A percentile compares a stretch with the other conserved stretches of the same genome.
These are phyloP conservation scores for Embiotoca jacksoni DNA, from an alignment of 2,113 vertebrate genomes.

Conservation along the genomic window DNA sequence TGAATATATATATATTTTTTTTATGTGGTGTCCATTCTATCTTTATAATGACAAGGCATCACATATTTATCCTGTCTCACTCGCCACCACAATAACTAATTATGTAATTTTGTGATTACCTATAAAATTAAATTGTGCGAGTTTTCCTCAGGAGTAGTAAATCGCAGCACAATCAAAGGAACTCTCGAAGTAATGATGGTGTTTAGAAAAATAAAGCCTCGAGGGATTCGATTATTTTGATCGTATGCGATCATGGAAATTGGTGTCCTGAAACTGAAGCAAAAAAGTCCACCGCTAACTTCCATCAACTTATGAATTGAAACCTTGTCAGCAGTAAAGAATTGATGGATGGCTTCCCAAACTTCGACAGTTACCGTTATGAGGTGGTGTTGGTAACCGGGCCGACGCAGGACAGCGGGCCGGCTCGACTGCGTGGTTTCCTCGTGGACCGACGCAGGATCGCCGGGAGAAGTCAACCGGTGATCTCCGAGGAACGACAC, in stretches of 20 bases:
- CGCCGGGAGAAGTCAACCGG: too few relatives aligned
- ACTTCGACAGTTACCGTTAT: too few relatives aligned
- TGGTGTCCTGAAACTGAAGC: slow-evolving; percentile 24
- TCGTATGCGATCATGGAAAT: slow-evolving; percentile 43
- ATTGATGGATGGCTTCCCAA: slow-evolving; percentile 33
- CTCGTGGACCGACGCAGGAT: too few relatives aligned
- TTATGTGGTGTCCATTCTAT: slow-evolving; percentile 13
- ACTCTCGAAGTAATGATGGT: too few relatives aligned
- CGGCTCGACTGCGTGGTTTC: too few relatives aligned
- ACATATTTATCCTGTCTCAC: slow-evolving; percentile 5
- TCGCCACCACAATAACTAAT: neutral
- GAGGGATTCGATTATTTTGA: slow-evolving; percentile 32
- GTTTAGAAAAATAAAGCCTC: neutral
- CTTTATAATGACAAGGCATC: slow-evolving; percentile 38
- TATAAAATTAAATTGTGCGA: slow-evolving; percentile 23
- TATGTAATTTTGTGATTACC: slow-evolving; percentile 37
- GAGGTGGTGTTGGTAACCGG: too few relatives aligned
- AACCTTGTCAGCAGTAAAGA: slow-evolving; percentile 48
- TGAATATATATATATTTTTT: slow-evolving; percentile 8
- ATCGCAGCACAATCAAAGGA: too few relatives aligned
- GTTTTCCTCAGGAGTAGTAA: neutral
- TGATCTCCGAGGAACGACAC: too few relatives aligned
- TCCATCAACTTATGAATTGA: slow-evolving; percentile 57
- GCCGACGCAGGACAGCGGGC: too few relatives aligned
- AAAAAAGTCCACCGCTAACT: slow-evolving; percentile 35